These are phyloP conservation scores for Adineta ricciae DNA, from an alignment of 2,888 invertebrate species.

Conservation along the genomic window DNA sequence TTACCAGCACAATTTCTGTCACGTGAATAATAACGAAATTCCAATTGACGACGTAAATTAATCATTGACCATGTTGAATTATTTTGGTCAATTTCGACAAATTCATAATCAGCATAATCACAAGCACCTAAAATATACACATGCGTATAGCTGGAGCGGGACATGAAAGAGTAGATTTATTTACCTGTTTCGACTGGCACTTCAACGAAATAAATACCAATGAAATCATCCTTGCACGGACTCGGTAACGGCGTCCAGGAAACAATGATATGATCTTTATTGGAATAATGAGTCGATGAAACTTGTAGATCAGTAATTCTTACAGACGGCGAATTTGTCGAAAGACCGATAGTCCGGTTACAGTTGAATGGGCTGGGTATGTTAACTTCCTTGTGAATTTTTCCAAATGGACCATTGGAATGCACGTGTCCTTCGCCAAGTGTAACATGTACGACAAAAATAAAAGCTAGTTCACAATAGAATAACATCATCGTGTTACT, in stretches of 20 bases:
- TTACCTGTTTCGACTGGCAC: background rate
- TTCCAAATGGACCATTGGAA: background rate
- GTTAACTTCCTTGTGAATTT: background rate
- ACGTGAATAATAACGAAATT: conserved; percentile 1
- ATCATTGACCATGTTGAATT: background rate
- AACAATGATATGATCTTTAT: background rate
- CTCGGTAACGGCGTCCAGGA: background rate
- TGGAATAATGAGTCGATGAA: background rate
- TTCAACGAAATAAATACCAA: background rate
- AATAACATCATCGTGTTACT: too few species aligned
- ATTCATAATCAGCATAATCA: background rate
- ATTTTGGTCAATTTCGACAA: background rate
- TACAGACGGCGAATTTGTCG: background rate
- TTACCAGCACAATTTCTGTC: background rate
- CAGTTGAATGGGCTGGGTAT: background rate
- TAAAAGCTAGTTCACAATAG: too few species aligned
- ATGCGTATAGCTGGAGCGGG: too few species aligned
- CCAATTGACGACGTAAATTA: background rate
- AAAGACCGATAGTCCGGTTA: background rate
- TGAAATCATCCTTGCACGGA: background rate
- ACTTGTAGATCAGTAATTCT: background rate
- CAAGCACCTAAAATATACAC: background rate
- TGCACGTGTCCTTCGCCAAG: background rate
- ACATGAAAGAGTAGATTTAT: too few species aligned
- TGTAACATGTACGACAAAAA: too few species aligned